Percentiles rank a stretch among this genome's conserved stretches.
These are phyloP conservation scores for Gasterosteus aculeatus DNA, from an alignment of 2,113 vertebrate species.

Conservation along the genomic window DNA sequence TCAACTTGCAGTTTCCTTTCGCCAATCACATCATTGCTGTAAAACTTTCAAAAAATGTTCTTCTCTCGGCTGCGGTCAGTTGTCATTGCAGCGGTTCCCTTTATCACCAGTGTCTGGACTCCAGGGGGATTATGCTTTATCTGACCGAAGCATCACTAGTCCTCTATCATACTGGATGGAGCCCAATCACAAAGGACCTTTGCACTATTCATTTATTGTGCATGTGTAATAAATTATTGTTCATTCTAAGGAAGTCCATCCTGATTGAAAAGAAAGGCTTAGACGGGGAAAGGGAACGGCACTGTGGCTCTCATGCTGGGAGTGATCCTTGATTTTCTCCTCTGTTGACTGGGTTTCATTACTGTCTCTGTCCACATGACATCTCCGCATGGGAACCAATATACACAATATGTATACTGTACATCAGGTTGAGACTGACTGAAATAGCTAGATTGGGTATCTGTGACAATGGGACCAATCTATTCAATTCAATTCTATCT, in stretches of 20 bases:
- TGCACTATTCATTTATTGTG: not conserved
- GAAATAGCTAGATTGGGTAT: not conserved
- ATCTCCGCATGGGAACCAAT: not conserved
- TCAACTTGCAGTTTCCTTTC: not conserved
- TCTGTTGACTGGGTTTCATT: conserved; percentile 75
- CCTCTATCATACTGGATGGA: not conserved
- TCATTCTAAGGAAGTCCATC: not conserved
- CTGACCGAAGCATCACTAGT: not conserved
- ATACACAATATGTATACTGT: conserved; percentile 1
- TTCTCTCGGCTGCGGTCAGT: not conserved
- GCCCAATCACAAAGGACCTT: not conserved
- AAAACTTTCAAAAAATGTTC: not conserved
- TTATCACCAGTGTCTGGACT: not conserved
- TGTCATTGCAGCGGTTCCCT: not conserved
- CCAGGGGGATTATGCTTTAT: not conserved
- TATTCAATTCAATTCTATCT: not conserved
- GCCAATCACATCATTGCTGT: too few relatives aligned
- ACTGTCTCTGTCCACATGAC: conserved; percentile 61
- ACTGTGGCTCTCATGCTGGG: conserved; percentile 50
- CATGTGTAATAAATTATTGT: not conserved
- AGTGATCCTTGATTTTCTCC: conserved; percentile 79
- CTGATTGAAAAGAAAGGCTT: conserved; percentile 51
- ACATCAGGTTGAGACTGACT: not conserved
- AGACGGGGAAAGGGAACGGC: conserved; percentile 64
- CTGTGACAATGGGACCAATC: not conserved